Percentiles rank a stretch among this genome's conserved stretches.
These are phyloP conservation scores for Acanthosepion esculentum DNA, from an alignment of 2,888 invertebrate genomes.

Conservation along the genomic window DNA sequence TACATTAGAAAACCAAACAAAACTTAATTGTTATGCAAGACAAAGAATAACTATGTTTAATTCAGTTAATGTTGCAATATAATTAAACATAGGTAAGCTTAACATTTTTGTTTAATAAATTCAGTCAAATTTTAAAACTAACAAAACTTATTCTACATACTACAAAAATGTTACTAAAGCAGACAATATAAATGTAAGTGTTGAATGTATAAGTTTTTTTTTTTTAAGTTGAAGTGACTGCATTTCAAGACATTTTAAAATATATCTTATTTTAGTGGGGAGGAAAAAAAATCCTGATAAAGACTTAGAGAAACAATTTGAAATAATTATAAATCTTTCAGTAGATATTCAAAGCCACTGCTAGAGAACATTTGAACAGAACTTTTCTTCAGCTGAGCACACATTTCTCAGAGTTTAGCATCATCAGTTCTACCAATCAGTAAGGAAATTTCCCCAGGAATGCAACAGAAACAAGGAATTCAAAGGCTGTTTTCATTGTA, in stretches of 20 bases:
- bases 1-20: too few relatives aligned
- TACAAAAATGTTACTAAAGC: neutral
- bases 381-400: too few relatives aligned
- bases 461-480: neutral
- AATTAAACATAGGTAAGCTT: too few relatives aligned
- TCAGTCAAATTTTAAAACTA: neutral
- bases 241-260: too few relatives aligned
- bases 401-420: neutral
- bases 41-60: neutral
- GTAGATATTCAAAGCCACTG: neutral
- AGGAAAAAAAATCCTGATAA: too few relatives aligned
- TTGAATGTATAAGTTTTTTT: too few relatives aligned
- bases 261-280: too few relatives aligned
- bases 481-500: conserved; percentile 20
- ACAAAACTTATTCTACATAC: neutral
- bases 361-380: neutral
- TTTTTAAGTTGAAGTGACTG: too few relatives aligned
- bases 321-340: neutral
- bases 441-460: neutral
- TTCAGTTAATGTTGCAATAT: neutral
- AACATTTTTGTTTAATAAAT: too few relatives aligned
- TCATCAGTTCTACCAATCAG: neutral
- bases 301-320: too few relatives aligned
- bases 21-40: neutral
- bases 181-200: too few relatives aligned